Conservation (phyloP, 2,797 vertebrate genomes). For the Lepus oiostolus region DNA sequence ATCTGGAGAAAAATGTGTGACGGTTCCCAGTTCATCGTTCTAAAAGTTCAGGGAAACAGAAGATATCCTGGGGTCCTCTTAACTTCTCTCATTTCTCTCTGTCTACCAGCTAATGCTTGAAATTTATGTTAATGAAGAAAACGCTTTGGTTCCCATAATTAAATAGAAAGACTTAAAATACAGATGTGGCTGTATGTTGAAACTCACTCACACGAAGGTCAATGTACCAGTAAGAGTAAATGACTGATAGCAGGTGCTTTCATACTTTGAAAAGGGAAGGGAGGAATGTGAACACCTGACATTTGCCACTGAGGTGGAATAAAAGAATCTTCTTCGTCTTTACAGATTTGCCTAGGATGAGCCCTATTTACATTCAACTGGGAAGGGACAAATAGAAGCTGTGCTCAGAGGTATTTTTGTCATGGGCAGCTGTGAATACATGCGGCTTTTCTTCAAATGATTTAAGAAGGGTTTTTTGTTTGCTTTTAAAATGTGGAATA, state of each 20-base stretch:
- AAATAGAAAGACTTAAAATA: conserved; percentile 65
- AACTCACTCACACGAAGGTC: conserved; percentile 23
- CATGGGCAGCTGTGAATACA: conserved; percentile 73
- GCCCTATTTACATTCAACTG: conserved; percentile 53
- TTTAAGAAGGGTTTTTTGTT: conserved; percentile 76
- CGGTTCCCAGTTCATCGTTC: conserved; percentile 7
- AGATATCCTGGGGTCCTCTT: conserved; percentile 42
- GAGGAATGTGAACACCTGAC: conserved; percentile 18
- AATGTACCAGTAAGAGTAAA: conserved; percentile 4
- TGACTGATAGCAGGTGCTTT: conserved; percentile 18
- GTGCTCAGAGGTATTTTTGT: conserved; percentile 72
- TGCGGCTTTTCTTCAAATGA: conserved; percentile 74
- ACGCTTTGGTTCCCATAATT: conserved; percentile 65
- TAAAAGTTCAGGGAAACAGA: conserved; percentile 20
- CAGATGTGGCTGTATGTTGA: conserved; percentile 36
- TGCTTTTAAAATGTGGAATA: conserved; percentile 75
- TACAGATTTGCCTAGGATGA: conserved; percentile 60
- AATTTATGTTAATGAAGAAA: conserved; percentile 68
- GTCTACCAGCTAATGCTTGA: conserved; percentile 61
- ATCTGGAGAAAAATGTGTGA: conserved; percentile 1
- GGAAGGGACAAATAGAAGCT: conserved; percentile 69
- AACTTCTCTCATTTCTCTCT: conserved; percentile 70
- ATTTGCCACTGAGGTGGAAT: conserved; percentile 44
- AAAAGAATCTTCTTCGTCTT: conserved; percentile 38
- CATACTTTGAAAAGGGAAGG: conserved; percentile 56